Conservation (phyloP, 2,888 invertebrate genomes). For the Encarsia formosa region DNA sequence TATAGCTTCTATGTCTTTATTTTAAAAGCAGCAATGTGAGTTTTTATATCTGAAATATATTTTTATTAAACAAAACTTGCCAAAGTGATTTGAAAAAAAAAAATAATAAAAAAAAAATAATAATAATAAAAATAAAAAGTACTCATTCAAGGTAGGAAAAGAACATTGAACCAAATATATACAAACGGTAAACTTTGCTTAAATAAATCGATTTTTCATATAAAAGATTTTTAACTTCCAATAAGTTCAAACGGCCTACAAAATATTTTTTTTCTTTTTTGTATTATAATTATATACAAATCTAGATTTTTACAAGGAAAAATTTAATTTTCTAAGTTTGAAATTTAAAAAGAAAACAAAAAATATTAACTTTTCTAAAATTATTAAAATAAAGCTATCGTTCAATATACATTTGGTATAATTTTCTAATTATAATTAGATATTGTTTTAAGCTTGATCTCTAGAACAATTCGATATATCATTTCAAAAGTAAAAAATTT, state of each 20-base stretch:
- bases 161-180: slow-evolving; percentile 10
- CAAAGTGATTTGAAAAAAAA: slow-evolving; percentile 6
- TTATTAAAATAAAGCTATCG: too few relatives aligned
- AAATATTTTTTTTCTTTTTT: too few relatives aligned
- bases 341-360: neutral
- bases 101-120: neutral
- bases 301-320: neutral
- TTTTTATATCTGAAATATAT: slow-evolving; percentile 8
- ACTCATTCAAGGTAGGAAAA: neutral
- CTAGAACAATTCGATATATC: too few relatives aligned
- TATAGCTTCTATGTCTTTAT: slow-evolving; percentile 7
- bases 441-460: too few relatives aligned
- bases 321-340: neutral
- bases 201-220: too few relatives aligned
- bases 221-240: too few relatives aligned
- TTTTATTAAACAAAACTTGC: slow-evolving; percentile 5
- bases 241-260: too few relatives aligned
- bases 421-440: too few relatives aligned
- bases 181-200: too few relatives aligned
- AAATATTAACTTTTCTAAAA: too few relatives aligned
- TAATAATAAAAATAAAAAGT: slow-evolving; percentile 6
- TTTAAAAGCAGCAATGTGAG: slow-evolving; percentile 4
- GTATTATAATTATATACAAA: neutral
- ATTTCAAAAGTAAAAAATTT: too few relatives aligned
- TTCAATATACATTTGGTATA: too few relatives aligned